These are phyloP conservation scores for Delichon dasypus DNA, from an alignment of 2,797 vertebrate genomes.

Conservation along the genomic window DNA sequence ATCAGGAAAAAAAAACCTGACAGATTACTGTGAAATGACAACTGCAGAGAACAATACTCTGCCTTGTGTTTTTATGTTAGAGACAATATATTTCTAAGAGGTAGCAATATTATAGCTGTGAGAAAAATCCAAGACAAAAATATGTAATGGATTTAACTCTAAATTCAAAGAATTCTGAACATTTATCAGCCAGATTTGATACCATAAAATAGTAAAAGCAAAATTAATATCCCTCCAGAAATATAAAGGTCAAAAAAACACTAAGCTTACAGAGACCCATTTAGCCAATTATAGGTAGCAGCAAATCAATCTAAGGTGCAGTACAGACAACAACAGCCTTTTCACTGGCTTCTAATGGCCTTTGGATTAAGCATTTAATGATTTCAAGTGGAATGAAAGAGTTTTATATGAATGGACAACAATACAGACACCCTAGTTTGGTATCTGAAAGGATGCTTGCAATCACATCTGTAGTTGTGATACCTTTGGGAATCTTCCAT, in stretches of 20 bases:
- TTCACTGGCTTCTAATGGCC: background rate
- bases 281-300: background rate
- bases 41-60: background rate
- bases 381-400: background rate
- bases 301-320: background rate
- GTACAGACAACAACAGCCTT: background rate
- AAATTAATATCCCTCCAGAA: background rate
- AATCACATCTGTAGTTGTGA: background rate
- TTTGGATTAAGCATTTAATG: background rate
- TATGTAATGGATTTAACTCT: background rate
- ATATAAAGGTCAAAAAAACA: background rate
- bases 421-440: background rate
- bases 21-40: constrained; percentile 8
- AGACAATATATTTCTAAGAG: constrained; percentile 1
- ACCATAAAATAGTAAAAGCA: background rate
- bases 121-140: constrained; percentile 8
- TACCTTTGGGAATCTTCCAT: background rate
- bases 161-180: background rate
- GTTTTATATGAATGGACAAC: background rate
- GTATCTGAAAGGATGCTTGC: background rate
- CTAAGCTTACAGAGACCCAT: background rate
- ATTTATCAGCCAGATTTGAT: background rate
- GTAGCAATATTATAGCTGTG: background rate
- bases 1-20: background rate
- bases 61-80: background rate